A percentile compares a stretch with the other conserved stretches of the same genome.
Conservation (phyloP, 2,888 invertebrate genomes). For the Idaea aversata region DNA sequence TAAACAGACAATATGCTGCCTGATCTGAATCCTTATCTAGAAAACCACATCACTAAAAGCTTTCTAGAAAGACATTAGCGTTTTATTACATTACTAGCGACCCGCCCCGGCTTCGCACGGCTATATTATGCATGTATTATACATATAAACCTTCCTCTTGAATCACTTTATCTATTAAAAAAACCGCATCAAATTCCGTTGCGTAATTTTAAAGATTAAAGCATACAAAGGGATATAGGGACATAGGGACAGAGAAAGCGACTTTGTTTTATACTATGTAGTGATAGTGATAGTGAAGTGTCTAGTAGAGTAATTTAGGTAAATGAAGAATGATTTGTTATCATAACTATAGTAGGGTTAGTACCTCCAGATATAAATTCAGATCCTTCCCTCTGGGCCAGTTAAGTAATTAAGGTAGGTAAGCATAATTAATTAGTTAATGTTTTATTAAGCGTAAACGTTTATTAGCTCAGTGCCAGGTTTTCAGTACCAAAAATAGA, state of each 20-base stretch:
- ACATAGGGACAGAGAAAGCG: too few relatives aligned
- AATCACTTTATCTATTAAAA: too few relatives aligned
- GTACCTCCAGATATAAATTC: background rate
- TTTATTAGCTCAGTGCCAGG: background rate
- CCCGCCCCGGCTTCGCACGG: too few relatives aligned
- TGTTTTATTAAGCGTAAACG: background rate
- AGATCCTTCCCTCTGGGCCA: background rate
- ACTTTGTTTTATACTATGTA: too few relatives aligned
- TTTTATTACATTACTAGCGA: background rate
- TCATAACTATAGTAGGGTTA: background rate
- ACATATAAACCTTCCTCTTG: too few relatives aligned
- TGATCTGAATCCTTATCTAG: background rate
- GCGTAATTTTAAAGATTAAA: too few relatives aligned
- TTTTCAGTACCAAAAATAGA: background rate
- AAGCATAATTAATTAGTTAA: background rate
- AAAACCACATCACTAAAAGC: background rate
- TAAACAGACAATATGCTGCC: background rate
- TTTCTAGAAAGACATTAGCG: background rate
- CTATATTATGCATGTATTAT: too few relatives aligned
- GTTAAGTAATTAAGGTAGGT: background rate
- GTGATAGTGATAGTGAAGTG: too few relatives aligned
- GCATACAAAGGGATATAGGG: too few relatives aligned
- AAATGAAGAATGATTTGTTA: background rate
- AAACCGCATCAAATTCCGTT: too few relatives aligned
- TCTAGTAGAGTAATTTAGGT: too few relatives aligned